Evolutionary conservation across 2,888 invertebrate species (phyloP), one percentile per base, ranked within the genome.

Genomic region (Cenopis cana): DNA sequence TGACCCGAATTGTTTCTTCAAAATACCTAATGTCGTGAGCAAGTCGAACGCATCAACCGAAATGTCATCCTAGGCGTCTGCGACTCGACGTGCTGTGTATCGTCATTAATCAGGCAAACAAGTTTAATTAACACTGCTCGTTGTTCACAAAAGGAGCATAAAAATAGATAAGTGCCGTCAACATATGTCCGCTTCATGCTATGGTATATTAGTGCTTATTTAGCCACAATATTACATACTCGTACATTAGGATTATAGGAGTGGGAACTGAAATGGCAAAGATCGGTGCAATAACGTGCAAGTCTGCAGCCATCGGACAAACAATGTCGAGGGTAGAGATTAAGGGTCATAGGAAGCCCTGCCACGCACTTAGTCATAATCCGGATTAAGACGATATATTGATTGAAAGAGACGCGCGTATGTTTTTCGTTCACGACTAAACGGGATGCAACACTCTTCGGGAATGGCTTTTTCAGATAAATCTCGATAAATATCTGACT

Each of bases 1-100:
- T 81, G 80, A 78, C 78, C 79, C 64, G 75, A 74, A 77, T 77
- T 66, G 71, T 74, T 74, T 75, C 71, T 52, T 68, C 57, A 66
- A 75, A 64, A 72, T 68, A 8, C 33, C 33, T 33, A 69, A 65
- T 49, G 41, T 20, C 50, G 49, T 65, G 65, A 69, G 65, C 49
- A 36, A 60, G 61, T 70, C 50, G 11, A 41, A 38, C 56, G 46
- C 55, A 59, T 24, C 65, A 57, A 24, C 29, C 33, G 49, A 60
- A 64, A 18, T 41, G 57, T 72, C 38, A 65, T 41, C 18, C 12
- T 41, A 50, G 18, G 20, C 61, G 38, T 33, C 56, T 20, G 33
- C 24, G 54, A 55, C 36, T 57, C 57, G 56, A 17, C 24, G 20
- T 50, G 66, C 20, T 57, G 36, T 65, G 54, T 29, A 36, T 60